Percentiles rank a stretch among this genome's conserved stretches.
These are phyloP conservation scores for Zygogramma bicolorata DNA, from an alignment of 2,888 invertebrate genomes.

Conservation along the genomic window DNA sequence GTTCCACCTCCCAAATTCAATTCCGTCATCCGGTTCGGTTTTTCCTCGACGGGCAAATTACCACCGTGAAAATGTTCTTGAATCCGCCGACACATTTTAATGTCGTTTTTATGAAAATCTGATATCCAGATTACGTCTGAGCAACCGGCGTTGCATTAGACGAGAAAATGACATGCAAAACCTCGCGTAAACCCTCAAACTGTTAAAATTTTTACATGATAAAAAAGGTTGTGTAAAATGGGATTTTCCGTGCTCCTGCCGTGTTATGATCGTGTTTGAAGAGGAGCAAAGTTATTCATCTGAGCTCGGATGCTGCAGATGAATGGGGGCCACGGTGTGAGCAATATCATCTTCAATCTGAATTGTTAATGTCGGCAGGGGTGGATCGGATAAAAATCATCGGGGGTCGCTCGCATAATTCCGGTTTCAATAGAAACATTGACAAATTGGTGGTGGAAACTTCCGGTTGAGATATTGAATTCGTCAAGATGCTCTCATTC, in stretches of 20 bases:
- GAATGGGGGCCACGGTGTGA: conserved; percentile 29
- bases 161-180: conserved; percentile 50
- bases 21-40: neutral
- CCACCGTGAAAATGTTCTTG: neutral
- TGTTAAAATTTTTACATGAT: conserved; percentile 63
- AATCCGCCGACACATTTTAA: conserved; percentile 10
- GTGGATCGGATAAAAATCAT: conserved; percentile 52
- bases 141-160: conserved; percentile 12
- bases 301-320: conserved; percentile 34
- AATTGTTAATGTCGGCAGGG: conserved; percentile 63
- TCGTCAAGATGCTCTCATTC: neutral
- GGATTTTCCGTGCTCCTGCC: conserved; percentile 52
- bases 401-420: conserved; percentile 31
- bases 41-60: neutral
- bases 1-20: neutral
- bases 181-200: conserved; percentile 51
- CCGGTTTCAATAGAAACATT: neutral
- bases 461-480: neutral
- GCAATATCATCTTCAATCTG: conserved; percentile 59
- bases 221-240: conserved; percentile 62
- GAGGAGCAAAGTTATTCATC: conserved; percentile 61
- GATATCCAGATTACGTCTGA: conserved; percentile 15
- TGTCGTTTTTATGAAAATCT: conserved; percentile 16
- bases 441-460: neutral
- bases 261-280: conserved; percentile 62